Conservation (phyloP, 2,888 invertebrate genomes). For the Leptinotarsa juncta region DNA sequence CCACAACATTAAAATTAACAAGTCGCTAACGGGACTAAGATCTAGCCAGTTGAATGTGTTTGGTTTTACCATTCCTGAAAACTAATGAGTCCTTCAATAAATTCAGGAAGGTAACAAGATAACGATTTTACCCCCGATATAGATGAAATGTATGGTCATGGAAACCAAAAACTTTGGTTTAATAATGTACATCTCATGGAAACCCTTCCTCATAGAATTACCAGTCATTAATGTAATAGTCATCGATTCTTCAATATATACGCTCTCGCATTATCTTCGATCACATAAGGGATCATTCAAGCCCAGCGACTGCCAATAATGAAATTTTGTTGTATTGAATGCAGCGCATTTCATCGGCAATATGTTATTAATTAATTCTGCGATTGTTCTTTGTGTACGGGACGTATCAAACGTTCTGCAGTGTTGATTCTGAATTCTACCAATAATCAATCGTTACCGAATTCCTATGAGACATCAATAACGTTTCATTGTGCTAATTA, state of each 20-base stretch:
- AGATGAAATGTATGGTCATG: too few species aligned
- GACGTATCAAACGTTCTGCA: constrained; percentile 58
- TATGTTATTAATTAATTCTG: constrained; percentile 58
- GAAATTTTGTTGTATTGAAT: constrained; percentile 48
- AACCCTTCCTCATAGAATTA: too few species aligned
- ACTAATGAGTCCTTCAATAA: too few species aligned
- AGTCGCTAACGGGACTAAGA: too few species aligned
- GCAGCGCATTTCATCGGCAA: constrained; percentile 51
- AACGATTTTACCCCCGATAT: too few species aligned
- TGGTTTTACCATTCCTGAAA: too few species aligned
- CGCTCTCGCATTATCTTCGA: constrained; percentile 37
- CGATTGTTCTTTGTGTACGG: constrained; percentile 56
- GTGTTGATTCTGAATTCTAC: constrained; percentile 55
- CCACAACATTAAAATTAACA: too few species aligned
- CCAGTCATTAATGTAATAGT: not conserved
- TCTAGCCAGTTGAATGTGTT: too few species aligned
- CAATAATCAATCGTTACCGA: constrained; percentile 59
- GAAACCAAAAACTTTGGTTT: too few species aligned
- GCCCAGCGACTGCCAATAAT: constrained; percentile 45
- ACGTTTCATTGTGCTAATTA: constrained; percentile 63
- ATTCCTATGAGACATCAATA: constrained; percentile 64
- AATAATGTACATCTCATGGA: too few species aligned
- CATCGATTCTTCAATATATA: constrained; percentile 11
- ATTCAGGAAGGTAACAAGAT: too few species aligned
- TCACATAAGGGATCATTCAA: constrained; percentile 43